phyloP scores from a whole-genome alignment of 2,888 invertebrate species.

The Dicroscelio sp. region DNA sequence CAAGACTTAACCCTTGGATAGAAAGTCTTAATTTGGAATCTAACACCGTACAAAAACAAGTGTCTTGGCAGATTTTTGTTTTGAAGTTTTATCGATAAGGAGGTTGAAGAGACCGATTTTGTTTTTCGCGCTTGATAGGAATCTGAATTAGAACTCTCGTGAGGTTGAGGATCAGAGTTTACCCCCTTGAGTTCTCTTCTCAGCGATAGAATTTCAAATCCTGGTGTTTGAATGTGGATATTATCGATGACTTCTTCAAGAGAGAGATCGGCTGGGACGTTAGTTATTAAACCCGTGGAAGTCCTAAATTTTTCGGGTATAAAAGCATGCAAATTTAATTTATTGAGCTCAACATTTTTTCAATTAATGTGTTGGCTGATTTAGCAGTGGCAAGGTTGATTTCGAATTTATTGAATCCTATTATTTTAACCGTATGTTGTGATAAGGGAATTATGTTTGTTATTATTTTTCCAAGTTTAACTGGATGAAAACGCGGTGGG shows the following conservation, averaged over 20 bases:
- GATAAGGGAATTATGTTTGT: not conserved
- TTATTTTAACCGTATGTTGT: not conserved
- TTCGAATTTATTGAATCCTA: not conserved
- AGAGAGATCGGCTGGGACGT: not conserved
- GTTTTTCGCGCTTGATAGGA: too few species aligned
- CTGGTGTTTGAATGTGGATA: not conserved
- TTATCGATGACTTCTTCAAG: not conserved
- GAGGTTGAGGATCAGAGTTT: too few species aligned
- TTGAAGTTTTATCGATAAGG: not conserved
- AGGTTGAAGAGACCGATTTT: not conserved
- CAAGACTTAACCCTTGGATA: not conserved
- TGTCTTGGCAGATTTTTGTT: not conserved
- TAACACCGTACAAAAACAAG: not conserved
- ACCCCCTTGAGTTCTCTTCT: too few species aligned
- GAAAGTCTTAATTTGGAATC: not conserved
- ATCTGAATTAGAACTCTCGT: too few species aligned
- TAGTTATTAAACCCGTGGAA: not conserved
- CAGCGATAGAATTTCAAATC: not conserved
- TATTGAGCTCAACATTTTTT: not conserved
- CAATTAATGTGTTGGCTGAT: not conserved
- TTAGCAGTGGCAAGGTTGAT: not conserved
- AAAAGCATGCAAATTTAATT: not conserved
- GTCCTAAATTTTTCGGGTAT: not conserved
- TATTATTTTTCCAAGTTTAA: not conserved
- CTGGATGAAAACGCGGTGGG: not conserved